phyloP scores from a whole-genome alignment of 2,113 vertebrate species.

The Patagioenas fasciata region DNA sequence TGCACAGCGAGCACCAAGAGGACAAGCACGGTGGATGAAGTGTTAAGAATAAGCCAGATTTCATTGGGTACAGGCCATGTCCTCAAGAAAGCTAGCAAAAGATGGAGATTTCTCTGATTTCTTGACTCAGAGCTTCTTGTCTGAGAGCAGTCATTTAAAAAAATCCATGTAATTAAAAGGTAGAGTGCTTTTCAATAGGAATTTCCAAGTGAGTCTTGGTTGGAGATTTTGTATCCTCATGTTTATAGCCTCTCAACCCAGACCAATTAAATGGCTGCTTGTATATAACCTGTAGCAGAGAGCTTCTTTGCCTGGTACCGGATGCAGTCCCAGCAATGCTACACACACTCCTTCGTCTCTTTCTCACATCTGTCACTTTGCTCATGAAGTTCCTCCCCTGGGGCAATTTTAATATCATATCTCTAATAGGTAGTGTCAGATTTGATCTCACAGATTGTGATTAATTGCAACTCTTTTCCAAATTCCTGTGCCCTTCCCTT shows the following conservation, averaged over 20 bases:
- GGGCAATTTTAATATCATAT: conserved; percentile 5
- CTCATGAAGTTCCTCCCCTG: background rate
- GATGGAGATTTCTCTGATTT: background rate
- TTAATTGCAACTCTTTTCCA: conserved; percentile 6
- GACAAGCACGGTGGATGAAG: background rate
- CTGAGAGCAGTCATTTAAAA: background rate
- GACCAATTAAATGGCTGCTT: background rate
- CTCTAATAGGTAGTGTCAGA: conserved; percentile 23
- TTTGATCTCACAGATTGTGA: conserved; percentile 19
- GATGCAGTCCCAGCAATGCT: background rate
- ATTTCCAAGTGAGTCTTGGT: background rate
- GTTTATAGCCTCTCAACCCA: background rate
- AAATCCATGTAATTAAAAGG: background rate
- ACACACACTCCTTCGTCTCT: background rate
- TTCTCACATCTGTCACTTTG: background rate
- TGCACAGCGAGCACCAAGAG: background rate
- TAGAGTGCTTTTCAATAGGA: background rate
- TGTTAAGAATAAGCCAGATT: background rate
- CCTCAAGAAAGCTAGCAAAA: background rate
- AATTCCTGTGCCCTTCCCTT: background rate
- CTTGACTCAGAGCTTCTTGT: background rate
- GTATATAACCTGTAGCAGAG: background rate
- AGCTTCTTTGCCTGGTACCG: background rate
- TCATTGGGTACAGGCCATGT: background rate
- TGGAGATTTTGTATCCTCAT: background rate